Percentiles rank a stretch among this genome's conserved stretches.
Conservation (phyloP, 2,797 vertebrate genomes). For the Tamandua tetradactyla region DNA sequence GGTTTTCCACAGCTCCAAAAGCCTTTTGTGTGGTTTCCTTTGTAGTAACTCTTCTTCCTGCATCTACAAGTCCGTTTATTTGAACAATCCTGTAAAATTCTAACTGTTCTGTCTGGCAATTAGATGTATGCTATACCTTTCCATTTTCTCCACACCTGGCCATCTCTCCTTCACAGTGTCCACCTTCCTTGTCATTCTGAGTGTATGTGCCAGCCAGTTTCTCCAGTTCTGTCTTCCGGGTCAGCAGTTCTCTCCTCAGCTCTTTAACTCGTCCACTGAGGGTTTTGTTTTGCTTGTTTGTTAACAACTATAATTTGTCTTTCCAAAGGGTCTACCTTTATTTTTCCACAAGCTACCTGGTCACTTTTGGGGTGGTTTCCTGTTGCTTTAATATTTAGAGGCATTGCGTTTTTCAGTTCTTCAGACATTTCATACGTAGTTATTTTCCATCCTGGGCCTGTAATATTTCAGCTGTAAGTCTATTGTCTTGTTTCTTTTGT, state of each 20-base stretch:
- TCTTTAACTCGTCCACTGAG: background rate
- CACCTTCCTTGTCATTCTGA: accelerated
- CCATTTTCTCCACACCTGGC: accelerated
- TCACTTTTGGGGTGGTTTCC: background rate
- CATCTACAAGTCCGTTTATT: accelerated
- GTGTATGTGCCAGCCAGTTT: background rate
- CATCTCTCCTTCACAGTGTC: background rate
- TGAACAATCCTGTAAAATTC: accelerated
- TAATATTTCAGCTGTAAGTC: too few species aligned
- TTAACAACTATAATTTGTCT: background rate
- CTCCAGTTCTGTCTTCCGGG: background rate
- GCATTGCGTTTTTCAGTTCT: background rate
- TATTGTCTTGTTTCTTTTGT: background rate
- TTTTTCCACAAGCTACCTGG: background rate
- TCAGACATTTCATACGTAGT: background rate
- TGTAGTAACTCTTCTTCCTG: background rate
- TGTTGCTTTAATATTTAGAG: background rate
- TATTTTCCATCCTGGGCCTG: background rate
- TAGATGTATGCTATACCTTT: accelerated
- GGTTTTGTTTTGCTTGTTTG: background rate
- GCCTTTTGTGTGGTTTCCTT: background rate
- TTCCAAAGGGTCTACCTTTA: background rate
- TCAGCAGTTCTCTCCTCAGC: background rate
- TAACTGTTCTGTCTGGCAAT: accelerated
- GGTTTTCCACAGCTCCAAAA: background rate